Evolutionary conservation across 2,113 vertebrate genomes (phyloP).

Genomic region (Heterochromis multidens): DNA sequence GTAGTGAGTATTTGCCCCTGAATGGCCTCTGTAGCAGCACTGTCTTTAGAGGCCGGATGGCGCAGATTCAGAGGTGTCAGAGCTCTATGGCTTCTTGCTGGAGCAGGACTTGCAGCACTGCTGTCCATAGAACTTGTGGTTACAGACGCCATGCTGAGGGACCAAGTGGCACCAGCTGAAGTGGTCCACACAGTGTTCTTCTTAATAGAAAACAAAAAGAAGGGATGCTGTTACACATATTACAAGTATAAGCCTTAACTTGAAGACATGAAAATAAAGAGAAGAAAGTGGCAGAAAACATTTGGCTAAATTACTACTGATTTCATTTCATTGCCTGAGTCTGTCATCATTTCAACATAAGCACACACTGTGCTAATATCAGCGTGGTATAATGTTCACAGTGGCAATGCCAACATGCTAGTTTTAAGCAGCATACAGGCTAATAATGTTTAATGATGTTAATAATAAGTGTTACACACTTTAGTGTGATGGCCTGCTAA

Average conservation of each 20-base stretch:
- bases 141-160: slow-evolving; percentile 92
- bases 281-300: neutral
- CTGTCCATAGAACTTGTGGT: slow-evolving; percentile 95
- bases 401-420: neutral
- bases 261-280: neutral
- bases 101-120: slow-evolving; percentile 95
- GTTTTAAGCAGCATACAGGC: neutral
- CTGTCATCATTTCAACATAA: neutral
- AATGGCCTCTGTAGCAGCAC: neutral
- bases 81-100: slow-evolving; percentile 76
- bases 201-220: slow-evolving; percentile 56
- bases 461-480: neutral
- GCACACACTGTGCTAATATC: neutral
- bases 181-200: slow-evolving; percentile 85
- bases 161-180: slow-evolving; percentile 95
- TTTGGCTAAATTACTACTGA: neutral
- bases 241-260: neutral
- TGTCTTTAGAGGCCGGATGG: neutral
- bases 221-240: neutral
- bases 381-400: neutral
- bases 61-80: neutral
- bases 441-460: neutral
- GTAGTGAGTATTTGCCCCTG: neutral
- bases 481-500: neutral
- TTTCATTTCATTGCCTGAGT: neutral